These are phyloP conservation scores for Omphaloscelis lunosa DNA, from an alignment of 2,888 invertebrate species.

Conservation along the genomic window DNA sequence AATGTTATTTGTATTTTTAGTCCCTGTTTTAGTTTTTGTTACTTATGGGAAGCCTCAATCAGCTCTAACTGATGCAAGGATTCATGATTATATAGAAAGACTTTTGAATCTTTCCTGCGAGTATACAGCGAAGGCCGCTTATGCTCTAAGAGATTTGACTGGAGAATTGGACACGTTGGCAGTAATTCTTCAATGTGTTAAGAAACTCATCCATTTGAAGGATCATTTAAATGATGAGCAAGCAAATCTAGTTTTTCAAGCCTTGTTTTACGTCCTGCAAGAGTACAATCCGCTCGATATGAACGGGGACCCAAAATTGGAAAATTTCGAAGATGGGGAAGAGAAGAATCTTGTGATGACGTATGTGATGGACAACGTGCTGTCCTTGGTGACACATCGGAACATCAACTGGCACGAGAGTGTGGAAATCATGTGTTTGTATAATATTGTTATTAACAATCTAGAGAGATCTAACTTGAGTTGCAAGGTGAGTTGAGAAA, in stretches of 20 bases:
- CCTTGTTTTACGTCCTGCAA: constrained; percentile 91
- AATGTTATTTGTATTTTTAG: constrained; percentile 91
- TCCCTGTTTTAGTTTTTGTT: constrained; percentile 90
- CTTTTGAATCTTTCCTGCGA: constrained; percentile 92
- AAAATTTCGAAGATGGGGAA: constrained; percentile 77
- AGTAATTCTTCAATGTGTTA: constrained; percentile 88
- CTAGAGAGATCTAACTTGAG: constrained; percentile 82
- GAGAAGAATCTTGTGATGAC: constrained; percentile 89
- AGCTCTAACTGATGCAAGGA: constrained; percentile 83
- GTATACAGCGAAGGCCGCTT: constrained; percentile 91
- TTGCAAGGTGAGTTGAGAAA: constrained; percentile 76
- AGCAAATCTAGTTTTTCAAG: constrained; percentile 92
- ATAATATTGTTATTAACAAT: constrained; percentile 82
- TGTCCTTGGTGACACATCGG: constrained; percentile 92
- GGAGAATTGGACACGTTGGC: constrained; percentile 84
- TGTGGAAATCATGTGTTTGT: constrained; percentile 93
- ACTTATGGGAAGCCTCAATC: constrained; percentile 68
- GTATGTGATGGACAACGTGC: constrained; percentile 92
- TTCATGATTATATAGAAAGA: constrained; percentile 91
- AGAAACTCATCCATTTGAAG: constrained; percentile 90
- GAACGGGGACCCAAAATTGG: constrained; percentile 69
- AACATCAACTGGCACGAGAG: constrained; percentile 95
- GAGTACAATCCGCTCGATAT: constrained; percentile 85
- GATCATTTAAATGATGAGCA: constrained; percentile 91
- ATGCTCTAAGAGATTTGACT: constrained; percentile 90